phyloP scores from a whole-genome alignment of 2,888 invertebrate species.

The Drosophila demipolita region DNA sequence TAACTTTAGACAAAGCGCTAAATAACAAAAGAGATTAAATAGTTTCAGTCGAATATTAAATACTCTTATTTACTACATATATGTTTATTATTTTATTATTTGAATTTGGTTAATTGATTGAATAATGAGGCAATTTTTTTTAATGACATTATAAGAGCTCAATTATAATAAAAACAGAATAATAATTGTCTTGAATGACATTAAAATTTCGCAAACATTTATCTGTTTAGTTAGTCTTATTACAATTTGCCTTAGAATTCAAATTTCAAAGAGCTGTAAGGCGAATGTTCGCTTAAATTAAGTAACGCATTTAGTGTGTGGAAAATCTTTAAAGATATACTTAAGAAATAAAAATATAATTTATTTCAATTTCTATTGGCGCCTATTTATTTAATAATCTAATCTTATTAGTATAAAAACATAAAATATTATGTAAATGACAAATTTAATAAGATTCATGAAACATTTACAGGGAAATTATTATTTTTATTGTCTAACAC shows the following conservation, averaged over 20 bases:
- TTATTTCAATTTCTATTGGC: background rate
- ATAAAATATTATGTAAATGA: too few species aligned
- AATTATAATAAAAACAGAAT: too few species aligned
- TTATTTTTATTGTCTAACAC: background rate
- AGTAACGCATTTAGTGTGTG: background rate
- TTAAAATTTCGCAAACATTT: background rate
- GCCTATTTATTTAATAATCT: background rate
- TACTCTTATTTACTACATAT: slow-evolving; percentile 1
- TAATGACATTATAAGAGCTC: too few species aligned
- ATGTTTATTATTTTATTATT: too few species aligned
- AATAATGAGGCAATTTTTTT: too few species aligned
- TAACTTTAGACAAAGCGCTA: slow-evolving; percentile 13
- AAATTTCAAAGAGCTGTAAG: background rate
- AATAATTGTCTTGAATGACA: too few species aligned
- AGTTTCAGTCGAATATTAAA: background rate
- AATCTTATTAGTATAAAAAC: too few species aligned
- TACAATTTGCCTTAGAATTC: background rate
- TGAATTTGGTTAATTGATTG: too few species aligned
- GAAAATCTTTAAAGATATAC: background rate
- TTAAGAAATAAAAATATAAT: background rate
- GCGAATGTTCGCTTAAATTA: background rate
- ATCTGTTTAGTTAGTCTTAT: background rate
- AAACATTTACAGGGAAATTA: background rate
- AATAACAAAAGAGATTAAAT: background rate
- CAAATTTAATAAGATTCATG: background rate